phyloP scores from a whole-genome alignment of 2,113 vertebrate species.

The Pavo muticus region DNA sequence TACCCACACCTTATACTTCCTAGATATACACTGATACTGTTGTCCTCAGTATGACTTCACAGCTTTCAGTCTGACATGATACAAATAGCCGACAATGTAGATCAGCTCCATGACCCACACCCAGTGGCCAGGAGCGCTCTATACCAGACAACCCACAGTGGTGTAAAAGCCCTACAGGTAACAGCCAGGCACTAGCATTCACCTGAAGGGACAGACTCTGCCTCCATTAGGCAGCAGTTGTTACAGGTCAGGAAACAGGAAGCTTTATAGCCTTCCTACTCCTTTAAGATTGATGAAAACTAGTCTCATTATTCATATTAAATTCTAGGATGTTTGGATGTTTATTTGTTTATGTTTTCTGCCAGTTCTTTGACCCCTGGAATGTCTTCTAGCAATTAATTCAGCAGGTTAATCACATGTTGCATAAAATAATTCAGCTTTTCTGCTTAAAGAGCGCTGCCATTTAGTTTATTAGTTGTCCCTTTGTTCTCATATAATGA shows the following conservation, averaged over 20 bases:
- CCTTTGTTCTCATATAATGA: conserved; percentile 35
- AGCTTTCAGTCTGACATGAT: background rate
- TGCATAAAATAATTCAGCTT: conserved; percentile 36
- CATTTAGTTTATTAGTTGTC: conserved; percentile 43
- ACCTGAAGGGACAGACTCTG: background rate
- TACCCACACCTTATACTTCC: background rate
- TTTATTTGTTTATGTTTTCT: conserved; percentile 29
- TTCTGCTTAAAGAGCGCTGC: background rate
- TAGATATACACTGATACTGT: background rate
- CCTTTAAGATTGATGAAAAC: background rate
- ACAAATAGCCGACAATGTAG: background rate
- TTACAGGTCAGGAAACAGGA: background rate
- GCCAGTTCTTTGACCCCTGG: background rate
- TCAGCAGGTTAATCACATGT: conserved; percentile 38
- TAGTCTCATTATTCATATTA: background rate
- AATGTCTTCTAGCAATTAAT: conserved; percentile 47
- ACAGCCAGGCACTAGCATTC: background rate
- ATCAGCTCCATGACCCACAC: background rate
- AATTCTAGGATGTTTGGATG: background rate
- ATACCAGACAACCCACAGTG: background rate
- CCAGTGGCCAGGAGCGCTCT: background rate
- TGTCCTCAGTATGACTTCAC: background rate
- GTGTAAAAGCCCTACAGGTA: background rate
- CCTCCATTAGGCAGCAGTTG: background rate
- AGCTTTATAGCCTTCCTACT: background rate